Evolutionary conservation across 2,113 vertebrate genomes (phyloP), one percentile per base, ranked within the genome.

Genomic region (Brienomyrus longianalis): DNA sequence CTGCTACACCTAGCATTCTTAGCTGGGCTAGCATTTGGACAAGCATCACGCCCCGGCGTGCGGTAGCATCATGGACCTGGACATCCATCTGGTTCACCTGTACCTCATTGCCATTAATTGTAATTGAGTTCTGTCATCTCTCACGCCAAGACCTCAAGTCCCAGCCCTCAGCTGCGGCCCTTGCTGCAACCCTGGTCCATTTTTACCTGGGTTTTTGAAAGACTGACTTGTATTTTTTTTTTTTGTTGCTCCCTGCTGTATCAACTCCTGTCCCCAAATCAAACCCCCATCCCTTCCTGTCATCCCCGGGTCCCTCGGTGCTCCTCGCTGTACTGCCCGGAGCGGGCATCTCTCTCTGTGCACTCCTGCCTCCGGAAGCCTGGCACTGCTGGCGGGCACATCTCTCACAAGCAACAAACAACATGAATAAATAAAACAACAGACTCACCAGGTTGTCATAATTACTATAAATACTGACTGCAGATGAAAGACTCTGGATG

Each of bases 401-500:
- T 13, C 11, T 15, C 88, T 21, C 45, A 77, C 77, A 21, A 80
- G 35, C n/a, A 39, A 51, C 17, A 43, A 35, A 19, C 11, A 51
- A 83, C 59, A 56, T 27, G 47, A 86, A 77, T 21, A 56, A 83
- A 74, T 83, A 88, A 91, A 7, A 66, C 27, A 48, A 47, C 74
- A 86, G 54, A 6, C 47, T 52, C 87, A 62, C 39, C 21, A 52
- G 31, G 66, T 50, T 86, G 89, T 91, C 90, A 66, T 83, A 48
- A 90, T 83, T 66, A 52, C 83, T 88, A 80, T 84, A 52, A 70
- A 83, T 90, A 27, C 66, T 70, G 31, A 84, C 59, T 91, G 21
- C 27, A 39, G 3, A 5, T 10, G 87, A 51, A 87, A 39, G 47
- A 11, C 3, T 62, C 59, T 51, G 56, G 87, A 89, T 87, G 56